Evolutionary conservation across 2,113 vertebrate species (phyloP), one percentile per base, ranked within the genome.

Genomic region (Vireo altiloquus): DNA sequence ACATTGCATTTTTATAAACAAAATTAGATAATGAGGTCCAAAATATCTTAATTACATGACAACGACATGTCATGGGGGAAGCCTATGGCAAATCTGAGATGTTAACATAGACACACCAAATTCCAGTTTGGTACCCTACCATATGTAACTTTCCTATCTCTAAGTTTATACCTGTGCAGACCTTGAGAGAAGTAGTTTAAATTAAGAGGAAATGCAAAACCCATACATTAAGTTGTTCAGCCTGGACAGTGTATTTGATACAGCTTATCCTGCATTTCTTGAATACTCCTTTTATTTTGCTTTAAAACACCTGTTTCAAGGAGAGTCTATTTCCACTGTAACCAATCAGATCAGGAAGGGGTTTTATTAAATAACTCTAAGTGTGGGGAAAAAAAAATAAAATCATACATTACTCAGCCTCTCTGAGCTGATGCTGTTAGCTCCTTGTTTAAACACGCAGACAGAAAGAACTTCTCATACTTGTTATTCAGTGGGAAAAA

Each of bases 401-500:
- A 56, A 65, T 40, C 37, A 47, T 42, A 52, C 0, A 2, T 74
- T 80, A 66, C 23, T 82, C 57, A 70, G 39, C 18, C 23, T 80
- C 27, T 54, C 31, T 52, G 31, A 47, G 49, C 24, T 49, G 75
- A 60, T 59, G 39, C 7, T 64, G 46, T 27, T 82, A 77, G 54
- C 33, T 76, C 46, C 50, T 33, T 56, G 33, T 49, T 84, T 63
- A 77, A 91, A 92, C 0, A 89, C 47, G 35, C 57, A 82, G 65
- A 78, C 44, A 82, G 52, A 79, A 59, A 88, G 64, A 75, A 57
- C 39, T 60, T 37, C 39, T 95, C 24, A 1, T 74, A 91, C 50
- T 90, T 81, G n/a, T 53, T 91, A 95, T 90, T 82, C 81, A 53
- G 64, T 66, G 79, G 52, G 60, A 83, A 89, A 56, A 89, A 75